Evolutionary conservation across 1,140 invertebrate genomes (phyloP).

Genomic region (Neotoxoptera formosana): DNA sequence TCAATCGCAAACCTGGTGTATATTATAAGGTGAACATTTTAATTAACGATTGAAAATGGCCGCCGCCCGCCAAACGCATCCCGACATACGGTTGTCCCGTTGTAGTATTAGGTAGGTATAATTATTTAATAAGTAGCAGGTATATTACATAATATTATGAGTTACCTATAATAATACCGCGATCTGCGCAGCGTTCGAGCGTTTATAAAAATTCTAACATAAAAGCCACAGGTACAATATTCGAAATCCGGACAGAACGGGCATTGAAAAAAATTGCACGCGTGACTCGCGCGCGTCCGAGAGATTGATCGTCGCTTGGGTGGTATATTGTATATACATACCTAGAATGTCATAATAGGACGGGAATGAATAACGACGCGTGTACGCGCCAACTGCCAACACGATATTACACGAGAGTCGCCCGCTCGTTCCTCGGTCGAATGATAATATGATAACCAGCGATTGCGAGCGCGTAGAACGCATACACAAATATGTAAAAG

Average conservation of each 20-base stretch:
- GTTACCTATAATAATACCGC: too few relatives aligned
- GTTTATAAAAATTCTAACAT: too few relatives aligned
- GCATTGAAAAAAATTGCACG: neutral
- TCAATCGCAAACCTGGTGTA: neutral
- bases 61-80: neutral
- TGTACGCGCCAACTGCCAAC: neutral
- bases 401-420: neutral
- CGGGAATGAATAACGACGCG: neutral
- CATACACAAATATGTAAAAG: neutral
- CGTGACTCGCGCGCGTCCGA: neutral
- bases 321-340: neutral
- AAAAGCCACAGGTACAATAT: neutral
- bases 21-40: neutral
- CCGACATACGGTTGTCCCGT: neutral
- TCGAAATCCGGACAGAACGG: neutral
- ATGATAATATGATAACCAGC: neutral
- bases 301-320: neutral
- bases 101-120: too few relatives aligned
- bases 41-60: slow-evolving; percentile 12
- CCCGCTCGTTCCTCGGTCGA: neutral
- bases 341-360: neutral
- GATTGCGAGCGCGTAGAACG: neutral
- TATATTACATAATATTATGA: too few relatives aligned
- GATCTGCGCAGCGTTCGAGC: too few relatives aligned
- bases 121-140: too few relatives aligned